A percentile compares a stretch with the other conserved stretches of the same genome.
Conservation (phyloP, 2,888 invertebrate genomes). For the Napeogenes sylphis region DNA sequence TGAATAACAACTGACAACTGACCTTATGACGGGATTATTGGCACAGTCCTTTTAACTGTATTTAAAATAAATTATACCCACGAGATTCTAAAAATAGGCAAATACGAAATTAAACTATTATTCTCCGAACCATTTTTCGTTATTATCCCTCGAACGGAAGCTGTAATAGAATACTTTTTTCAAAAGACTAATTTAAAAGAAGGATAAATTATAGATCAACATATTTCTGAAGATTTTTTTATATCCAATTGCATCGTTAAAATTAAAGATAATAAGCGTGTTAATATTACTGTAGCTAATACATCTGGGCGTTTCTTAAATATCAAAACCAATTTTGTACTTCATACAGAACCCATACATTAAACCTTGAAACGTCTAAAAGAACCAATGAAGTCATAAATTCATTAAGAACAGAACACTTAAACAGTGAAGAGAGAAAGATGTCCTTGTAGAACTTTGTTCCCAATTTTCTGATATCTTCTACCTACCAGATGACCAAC, state of each 20-base stretch:
- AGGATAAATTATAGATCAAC: constrained; percentile 7
- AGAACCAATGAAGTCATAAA: not conserved
- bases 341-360: not conserved
- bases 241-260: constrained; percentile 5
- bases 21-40: not conserved
- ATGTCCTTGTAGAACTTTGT: too few species aligned
- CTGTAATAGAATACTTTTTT: constrained; percentile 8
- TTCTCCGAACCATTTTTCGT: constrained; percentile 12
- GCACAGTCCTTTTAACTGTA: not conserved
- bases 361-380: not conserved
- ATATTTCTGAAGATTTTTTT: constrained; percentile 3
- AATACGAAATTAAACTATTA: not conserved
- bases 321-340: not conserved
- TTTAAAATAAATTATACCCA: not conserved
- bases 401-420: not conserved
- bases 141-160: constrained; percentile 9
- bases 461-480: too few species aligned
- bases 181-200: constrained; percentile 7
- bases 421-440: too few species aligned
- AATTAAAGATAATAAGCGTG: too few species aligned
- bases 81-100: not conserved
- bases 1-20: not conserved
- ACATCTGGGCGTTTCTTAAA: not conserved
- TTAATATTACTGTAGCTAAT: constrained; percentile 4
- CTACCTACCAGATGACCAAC: too few species aligned